Evolutionary conservation across 2,888 invertebrate genomes (phyloP), one percentile per base, ranked within the genome.

Genomic region (Aethes cnicana): DNA sequence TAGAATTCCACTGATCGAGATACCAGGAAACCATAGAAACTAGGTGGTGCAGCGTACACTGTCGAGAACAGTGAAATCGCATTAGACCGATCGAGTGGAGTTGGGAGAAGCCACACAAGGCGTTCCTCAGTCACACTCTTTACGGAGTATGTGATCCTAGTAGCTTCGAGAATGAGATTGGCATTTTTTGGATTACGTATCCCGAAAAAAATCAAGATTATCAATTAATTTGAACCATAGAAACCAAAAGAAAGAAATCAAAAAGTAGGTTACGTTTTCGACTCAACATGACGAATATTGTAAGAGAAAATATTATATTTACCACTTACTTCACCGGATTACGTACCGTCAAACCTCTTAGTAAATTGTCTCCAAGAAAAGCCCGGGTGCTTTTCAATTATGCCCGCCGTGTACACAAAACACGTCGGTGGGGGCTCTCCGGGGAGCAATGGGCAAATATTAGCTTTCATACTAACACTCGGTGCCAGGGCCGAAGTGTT

Each of bases 401-500:
- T 43, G 36, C 21, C 12, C 12, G 5, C 43, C 36, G 28, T 18
- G 37, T 30, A 47, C 47, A 46, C 18, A 47, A 6, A 16, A 9
- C 4, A 2, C 16, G 21, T 12, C 14, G 28, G 11, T 37, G 50
- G 23, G 12, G 52, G 56, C 53, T 64, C 35, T 58, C 55, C 33
- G 52, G 62, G 66, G 72, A 69, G 70, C 72, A 67, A 66, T 69
- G 61, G 67, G 68, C 66, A 77, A 82, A 82, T 77, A 81, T 83
- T 78, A 66, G 69, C 72, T 67, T 66, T 69, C 64, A 68, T 68
- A 72, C 20, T 28, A 32, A 35, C 28, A 47, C 17, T 18, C 17
- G n/a, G 28, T 14, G 47, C 41, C 9, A 47, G 42, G 39, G 53
- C 30, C 41, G 35, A 23, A 46, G 44, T 46, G 44, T 47, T 47